Percentiles rank a stretch among this genome's conserved stretches.
Evolutionary conservation across 2,797 vertebrate species (phyloP).

Genomic region (Zenarchopterus dispar): DNA sequence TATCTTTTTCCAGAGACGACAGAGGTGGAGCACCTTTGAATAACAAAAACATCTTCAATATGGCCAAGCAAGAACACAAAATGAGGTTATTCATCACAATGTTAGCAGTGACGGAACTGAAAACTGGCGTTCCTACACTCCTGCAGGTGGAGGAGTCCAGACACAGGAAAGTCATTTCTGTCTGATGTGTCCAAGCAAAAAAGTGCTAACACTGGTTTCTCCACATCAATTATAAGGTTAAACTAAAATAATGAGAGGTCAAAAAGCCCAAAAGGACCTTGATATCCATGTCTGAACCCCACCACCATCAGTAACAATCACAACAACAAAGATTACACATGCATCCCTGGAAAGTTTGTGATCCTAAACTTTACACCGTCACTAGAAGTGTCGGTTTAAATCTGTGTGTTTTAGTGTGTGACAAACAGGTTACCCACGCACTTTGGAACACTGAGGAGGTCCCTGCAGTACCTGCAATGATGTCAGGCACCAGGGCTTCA

Average conservation of each 20-base stretch:
- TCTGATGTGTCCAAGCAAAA: no score
- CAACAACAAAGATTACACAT: no score
- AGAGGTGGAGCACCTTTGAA: slow-evolving; percentile 95
- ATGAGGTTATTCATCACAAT: slow-evolving; percentile 35
- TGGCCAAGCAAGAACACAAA: slow-evolving; percentile 58
- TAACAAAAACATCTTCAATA: slow-evolving; percentile 86
- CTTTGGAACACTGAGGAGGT: slow-evolving; percentile 80
- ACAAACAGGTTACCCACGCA: slow-evolving; percentile 70
- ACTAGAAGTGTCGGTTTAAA: slow-evolving; percentile 9
- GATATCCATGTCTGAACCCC: no score
- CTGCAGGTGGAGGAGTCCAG: no score
- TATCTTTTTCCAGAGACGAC: slow-evolving; percentile 99
- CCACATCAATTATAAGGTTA: background rate
- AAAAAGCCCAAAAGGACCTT: no score
- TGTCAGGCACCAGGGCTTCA: slow-evolving; percentile 92
- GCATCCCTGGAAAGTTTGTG: background rate
- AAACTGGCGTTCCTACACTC: no score
- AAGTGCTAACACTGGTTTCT: no score
- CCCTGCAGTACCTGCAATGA: slow-evolving; percentile 88
- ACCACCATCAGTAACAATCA: no score
- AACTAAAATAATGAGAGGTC: background rate
- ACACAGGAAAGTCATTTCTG: no score
- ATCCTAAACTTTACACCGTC: slow-evolving; percentile 6
- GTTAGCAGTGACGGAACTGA: no score
- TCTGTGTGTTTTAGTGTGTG: slow-evolving; percentile 21